These are phyloP conservation scores for Pseudeuparius sepicola DNA, from an alignment of 2,888 invertebrate genomes.

Conservation along the genomic window DNA sequence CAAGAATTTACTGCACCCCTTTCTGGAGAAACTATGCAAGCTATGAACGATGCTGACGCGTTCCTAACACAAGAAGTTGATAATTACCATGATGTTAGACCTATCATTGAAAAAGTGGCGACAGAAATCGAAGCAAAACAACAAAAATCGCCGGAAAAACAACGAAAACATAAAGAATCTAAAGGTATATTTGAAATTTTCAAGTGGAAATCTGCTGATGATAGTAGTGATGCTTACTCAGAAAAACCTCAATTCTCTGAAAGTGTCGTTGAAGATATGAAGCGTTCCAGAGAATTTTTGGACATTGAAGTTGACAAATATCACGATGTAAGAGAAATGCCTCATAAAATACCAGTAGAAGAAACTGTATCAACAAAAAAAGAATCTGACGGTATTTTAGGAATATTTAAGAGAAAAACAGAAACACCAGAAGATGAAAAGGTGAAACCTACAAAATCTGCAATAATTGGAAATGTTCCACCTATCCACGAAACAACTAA, in stretches of 20 bases:
- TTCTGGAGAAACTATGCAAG: not conserved
- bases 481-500: conserved; percentile 23
- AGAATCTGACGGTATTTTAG: conserved; percentile 15
- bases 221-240: conserved; percentile 9
- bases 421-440: conserved; percentile 11
- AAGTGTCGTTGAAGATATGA: conserved; percentile 14
- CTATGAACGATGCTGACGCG: conserved; percentile 8
- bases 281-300: conserved; percentile 17
- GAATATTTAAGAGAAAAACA: conserved; percentile 17
- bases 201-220: conserved; percentile 11
- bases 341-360: conserved; percentile 12
- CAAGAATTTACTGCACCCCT: conserved; percentile 1
- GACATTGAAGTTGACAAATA: conserved; percentile 21
- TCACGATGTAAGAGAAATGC: conserved; percentile 21
- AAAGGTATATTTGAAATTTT: conserved; percentile 11
- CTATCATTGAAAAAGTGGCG: conserved; percentile 8
- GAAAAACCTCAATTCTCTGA: conserved; percentile 9
- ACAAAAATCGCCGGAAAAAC: conserved; percentile 6
- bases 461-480: no score
- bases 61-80: conserved; percentile 24
- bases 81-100: conserved; percentile 24
- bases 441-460: no score
- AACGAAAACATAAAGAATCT: not conserved
- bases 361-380: conserved; percentile 10
- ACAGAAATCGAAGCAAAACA: conserved; percentile 1